A percentile compares a stretch with the other conserved stretches of the same genome.
phyloP scores from a whole-genome alignment of 2,797 vertebrate species.

The Coregonus suidteri region DNA sequence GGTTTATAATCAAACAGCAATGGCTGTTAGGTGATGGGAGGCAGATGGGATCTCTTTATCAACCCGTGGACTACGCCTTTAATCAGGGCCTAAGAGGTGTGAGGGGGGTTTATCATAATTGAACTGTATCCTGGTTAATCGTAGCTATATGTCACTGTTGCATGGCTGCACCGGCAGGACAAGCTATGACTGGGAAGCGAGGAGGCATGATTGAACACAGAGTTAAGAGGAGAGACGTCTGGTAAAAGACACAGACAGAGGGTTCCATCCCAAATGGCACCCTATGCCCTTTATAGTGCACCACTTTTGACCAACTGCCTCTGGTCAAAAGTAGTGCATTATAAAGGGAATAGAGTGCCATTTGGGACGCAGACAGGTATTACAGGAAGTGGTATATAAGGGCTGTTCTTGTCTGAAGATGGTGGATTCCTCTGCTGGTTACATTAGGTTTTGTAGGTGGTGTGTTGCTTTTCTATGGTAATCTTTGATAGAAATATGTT shows the following conservation, averaged over 20 bases:
- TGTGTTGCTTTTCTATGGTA: neutral
- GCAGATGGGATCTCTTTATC: constrained; percentile 95
- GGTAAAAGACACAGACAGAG: constrained; percentile 33
- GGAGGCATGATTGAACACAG: no score
- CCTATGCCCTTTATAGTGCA: neutral
- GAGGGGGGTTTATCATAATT: constrained; percentile 92
- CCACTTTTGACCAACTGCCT: no score
- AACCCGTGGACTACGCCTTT: constrained; percentile 83
- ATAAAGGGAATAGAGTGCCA: neutral
- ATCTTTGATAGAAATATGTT: no score
- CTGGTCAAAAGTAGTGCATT: neutral
- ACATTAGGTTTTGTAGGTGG: neutral
- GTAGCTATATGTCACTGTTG: constrained; percentile 93
- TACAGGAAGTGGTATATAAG: no score
- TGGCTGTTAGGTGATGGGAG: constrained; percentile 80
- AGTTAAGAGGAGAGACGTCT: constrained; percentile 61
- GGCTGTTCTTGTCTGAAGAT: no score
- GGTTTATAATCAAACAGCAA: constrained; percentile 72
- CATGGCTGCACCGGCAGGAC: constrained; percentile 48
- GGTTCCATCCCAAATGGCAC: neutral
- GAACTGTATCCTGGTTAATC: constrained; percentile 94
- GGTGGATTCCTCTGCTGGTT: neutral
- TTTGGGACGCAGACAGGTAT: neutral
- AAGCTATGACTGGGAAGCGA: constrained; percentile 8
- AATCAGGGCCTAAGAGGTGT: constrained; percentile 95